phyloP scores from a whole-genome alignment of 2,113 vertebrate species.

The Ondatra zibethicus region DNA sequence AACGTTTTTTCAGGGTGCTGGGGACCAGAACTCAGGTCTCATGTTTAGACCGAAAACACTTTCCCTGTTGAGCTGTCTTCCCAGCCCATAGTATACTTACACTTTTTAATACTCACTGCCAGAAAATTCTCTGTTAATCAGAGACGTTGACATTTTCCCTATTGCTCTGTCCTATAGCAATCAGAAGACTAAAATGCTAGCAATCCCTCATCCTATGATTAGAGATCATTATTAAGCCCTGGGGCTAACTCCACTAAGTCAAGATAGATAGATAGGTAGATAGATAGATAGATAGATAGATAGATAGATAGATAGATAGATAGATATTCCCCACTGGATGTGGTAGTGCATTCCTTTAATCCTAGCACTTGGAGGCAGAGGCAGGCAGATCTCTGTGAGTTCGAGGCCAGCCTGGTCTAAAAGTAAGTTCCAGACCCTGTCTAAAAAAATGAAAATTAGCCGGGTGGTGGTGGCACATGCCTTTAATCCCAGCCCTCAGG shows the following conservation, averaged over 20 bases:
- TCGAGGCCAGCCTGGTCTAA: background rate
- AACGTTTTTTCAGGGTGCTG: background rate
- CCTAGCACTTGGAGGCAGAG: background rate
- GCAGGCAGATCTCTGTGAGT: background rate
- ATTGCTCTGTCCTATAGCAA: background rate
- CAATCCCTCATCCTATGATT: background rate
- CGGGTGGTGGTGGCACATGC: too few species aligned
- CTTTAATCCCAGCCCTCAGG: background rate
- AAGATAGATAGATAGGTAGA: too few species aligned
- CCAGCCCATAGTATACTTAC: background rate
- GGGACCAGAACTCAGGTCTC: background rate
- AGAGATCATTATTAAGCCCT: background rate
- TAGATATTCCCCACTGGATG: background rate
- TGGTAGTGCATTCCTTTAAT: background rate
- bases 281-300: too few species aligned
- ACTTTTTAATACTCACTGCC: background rate
- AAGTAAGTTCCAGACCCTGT: background rate
- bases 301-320: too few species aligned
- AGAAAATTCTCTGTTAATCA: background rate
- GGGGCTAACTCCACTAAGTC: background rate
- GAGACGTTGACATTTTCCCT: background rate
- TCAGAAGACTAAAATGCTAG: background rate
- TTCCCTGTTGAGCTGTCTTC: background rate
- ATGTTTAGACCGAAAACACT: background rate
- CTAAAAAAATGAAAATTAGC: too few species aligned